These are phyloP conservation scores for Cremastinae sp. DNA, from an alignment of 2,888 invertebrate genomes.

Conservation along the genomic window DNA sequence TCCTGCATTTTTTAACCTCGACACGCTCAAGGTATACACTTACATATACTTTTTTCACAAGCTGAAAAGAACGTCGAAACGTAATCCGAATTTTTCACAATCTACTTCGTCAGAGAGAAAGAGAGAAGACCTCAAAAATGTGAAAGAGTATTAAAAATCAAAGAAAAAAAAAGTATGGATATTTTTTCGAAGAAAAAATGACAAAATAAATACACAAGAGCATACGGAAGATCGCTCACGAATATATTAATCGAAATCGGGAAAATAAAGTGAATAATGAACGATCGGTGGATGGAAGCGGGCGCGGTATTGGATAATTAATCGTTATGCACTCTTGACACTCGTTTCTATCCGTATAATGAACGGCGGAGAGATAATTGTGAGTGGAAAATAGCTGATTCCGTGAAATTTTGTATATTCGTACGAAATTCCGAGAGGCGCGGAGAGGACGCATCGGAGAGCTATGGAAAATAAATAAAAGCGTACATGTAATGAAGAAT, in stretches of 20 bases:
- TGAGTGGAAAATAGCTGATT: conserved; percentile 34
- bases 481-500: conserved; percentile 4
- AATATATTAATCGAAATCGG: background rate
- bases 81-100: background rate
- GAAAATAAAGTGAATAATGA: background rate
- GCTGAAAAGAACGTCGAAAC: conserved; percentile 19
- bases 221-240: background rate
- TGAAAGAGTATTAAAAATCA: no score
- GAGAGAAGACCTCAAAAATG: no score
- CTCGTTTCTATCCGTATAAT: background rate
- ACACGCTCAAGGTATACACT: conserved; percentile 10
- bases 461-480: no score
- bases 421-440: conserved; percentile 10
- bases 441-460: no score
- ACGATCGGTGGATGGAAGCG: background rate
- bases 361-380: conserved; percentile 15
- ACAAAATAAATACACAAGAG: no score
- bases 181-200: no score
- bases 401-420: conserved; percentile 32
- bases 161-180: no score
- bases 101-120: no score
- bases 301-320: conserved; percentile 41
- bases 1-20: conserved; percentile 18
- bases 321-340: conserved; percentile 25
- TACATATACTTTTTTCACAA: conserved; percentile 21